Conservation (phyloP, 2,797 vertebrate species). For the Alosa sapidissima region DNA sequence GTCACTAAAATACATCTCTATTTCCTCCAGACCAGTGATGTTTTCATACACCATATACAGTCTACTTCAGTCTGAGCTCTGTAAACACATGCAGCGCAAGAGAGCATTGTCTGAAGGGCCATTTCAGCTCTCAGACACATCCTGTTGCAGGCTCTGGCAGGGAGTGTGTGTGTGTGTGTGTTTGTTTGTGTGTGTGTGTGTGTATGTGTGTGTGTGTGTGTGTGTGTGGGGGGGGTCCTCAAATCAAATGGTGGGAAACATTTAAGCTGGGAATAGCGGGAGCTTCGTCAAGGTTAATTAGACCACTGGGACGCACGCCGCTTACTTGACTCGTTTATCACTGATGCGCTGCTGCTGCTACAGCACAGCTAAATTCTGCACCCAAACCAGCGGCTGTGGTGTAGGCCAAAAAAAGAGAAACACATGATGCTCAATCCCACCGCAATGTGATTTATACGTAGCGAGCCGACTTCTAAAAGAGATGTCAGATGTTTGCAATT, state of each 20-base stretch:
- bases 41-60: background rate
- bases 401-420: background rate
- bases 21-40: background rate
- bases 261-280: conserved; percentile 71
- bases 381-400: background rate
- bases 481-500: conserved; percentile 22
- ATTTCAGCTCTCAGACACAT: background rate
- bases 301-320: conserved; percentile 73
- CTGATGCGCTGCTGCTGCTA: conserved; percentile 29
- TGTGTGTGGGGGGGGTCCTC: conserved; percentile 45
- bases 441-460: background rate
- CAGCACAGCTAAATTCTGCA: background rate
- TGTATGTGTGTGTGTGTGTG: background rate
- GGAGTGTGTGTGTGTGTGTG: background rate
- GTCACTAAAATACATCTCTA: background rate
- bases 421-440: background rate
- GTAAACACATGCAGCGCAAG: background rate
- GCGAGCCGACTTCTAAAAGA: conserved; percentile 11
- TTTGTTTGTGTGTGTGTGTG: conserved; percentile 3
- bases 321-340: conserved; percentile 75
- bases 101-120: conserved; percentile 2
- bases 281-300: conserved; percentile 83
- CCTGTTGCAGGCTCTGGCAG: background rate
- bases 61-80: background rate
- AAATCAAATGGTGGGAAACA: conserved; percentile 68